Evolutionary conservation across 2,797 vertebrate species (phyloP).

Genomic region (Liasis olivaceus): DNA sequence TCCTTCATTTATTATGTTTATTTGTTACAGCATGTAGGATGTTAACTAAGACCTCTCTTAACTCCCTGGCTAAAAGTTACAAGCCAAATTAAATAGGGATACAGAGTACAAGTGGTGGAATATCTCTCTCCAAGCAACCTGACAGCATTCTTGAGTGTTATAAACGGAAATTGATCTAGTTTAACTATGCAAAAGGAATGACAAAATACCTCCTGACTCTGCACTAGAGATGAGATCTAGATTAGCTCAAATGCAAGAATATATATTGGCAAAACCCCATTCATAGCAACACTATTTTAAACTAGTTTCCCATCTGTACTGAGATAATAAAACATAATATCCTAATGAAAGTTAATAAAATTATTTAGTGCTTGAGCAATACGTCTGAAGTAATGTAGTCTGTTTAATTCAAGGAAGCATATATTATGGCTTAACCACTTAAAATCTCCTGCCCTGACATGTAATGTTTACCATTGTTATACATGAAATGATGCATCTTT

Average conservation of each 20-base stretch:
- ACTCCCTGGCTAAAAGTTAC: not conserved
- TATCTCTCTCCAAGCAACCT: not conserved
- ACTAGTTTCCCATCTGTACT: not conserved
- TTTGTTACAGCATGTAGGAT: not conserved
- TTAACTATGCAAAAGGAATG: not conserved
- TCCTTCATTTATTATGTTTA: not conserved
- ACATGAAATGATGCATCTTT: not conserved
- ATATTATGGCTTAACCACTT: not conserved
- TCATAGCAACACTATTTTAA: not conserved
- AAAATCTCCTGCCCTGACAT: not conserved
- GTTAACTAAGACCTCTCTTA: not conserved
- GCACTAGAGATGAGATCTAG: not conserved
- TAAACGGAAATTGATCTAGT: not conserved
- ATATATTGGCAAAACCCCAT: not conserved
- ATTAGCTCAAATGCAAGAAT: not conserved
- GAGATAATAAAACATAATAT: not conserved
- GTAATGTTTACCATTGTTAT: not conserved
- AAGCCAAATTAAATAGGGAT: not conserved
- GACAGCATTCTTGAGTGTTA: not conserved
- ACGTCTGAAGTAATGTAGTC: not conserved
- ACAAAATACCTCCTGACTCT: not conserved
- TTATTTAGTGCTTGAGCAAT: not conserved
- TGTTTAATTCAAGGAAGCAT: not conserved
- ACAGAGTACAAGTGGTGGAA: not conserved
- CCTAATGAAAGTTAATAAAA: not conserved